Base-by-base conservation (phyloP, 2,797 vertebrate species). In the Hyperoplus immaculatus region DNA sequence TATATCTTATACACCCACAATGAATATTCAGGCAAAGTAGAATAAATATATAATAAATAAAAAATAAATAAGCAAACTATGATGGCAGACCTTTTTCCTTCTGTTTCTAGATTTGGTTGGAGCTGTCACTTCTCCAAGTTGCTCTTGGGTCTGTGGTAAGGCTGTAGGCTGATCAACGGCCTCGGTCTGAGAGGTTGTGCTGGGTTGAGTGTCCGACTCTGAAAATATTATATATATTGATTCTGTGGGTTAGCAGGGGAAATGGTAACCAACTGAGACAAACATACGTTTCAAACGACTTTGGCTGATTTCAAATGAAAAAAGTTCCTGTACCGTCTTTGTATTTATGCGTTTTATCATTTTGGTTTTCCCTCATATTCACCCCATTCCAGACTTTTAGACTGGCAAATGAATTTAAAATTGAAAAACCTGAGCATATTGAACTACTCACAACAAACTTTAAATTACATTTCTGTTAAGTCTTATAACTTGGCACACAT, bases 1-100 rank as follows among this genome's bases (percentile, higher is more conserved):
- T 21, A 21, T 21, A 21, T 21, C 21, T 21, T 21, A 21, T 21
- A 63, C 8, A 29, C 46, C 55, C 21, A 18, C 49, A 16, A 29
- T 29, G 38, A 5, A 21, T 10, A 57, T 53, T 18, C 21, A 15
- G 58, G 15, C 16, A 21, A 39, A 9, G 9, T 53, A 7, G 12
- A 46, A 54, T 21, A 8, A 71, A 36, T 41, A 59, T 46, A 9
- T 4, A 21, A 63, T 39, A 38, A 16, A 50, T 21, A 0, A 5
- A 53, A 7, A 45, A 47, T 13, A 3, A 46, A 4, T 16, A 4
- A 29, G 62, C 3, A 4, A 18, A 1, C 7, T 15, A 59, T 0
- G 0, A 4, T 4, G 1, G 3, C 84, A 39, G 55, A 95, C 95
- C 93, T 94, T 94, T 84, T 77, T 91, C 65, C 86, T 94, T 53